Conservation (phyloP, 2,797 vertebrate species). For the Crypturellus tataupa region DNA sequence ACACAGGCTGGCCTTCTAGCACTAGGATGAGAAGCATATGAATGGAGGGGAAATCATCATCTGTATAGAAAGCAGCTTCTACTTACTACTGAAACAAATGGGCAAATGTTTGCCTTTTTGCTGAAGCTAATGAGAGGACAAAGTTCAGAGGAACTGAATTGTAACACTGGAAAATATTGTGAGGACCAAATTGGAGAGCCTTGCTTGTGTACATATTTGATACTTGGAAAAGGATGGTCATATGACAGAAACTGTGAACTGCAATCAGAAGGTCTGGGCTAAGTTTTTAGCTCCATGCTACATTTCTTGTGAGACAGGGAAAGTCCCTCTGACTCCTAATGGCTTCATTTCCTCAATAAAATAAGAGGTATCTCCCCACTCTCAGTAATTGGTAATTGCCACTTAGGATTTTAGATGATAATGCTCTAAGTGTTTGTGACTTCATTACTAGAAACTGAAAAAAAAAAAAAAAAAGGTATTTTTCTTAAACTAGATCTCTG, state of each 20-base stretch:
- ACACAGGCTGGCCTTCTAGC: slow-evolving; percentile 65
- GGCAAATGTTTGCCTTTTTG: slow-evolving; percentile 49
- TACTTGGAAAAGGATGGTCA: slow-evolving; percentile 22
- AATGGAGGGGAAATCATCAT: slow-evolving; percentile 59
- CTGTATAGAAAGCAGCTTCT: slow-evolving; percentile 48
- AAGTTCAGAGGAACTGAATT: slow-evolving; percentile 19
- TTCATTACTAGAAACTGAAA: slow-evolving; percentile 30
- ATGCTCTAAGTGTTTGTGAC: slow-evolving; percentile 33
- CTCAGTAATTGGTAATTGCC: slow-evolving; percentile 9
- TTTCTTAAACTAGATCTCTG: no score
- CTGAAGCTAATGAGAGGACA: slow-evolving; percentile 25
- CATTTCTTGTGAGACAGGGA: slow-evolving; percentile 14
- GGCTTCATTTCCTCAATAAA: slow-evolving; percentile 31
- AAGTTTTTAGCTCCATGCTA: slow-evolving; percentile 34
- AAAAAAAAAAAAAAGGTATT: not conserved
- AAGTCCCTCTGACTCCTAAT: slow-evolving; percentile 27
- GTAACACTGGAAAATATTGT: slow-evolving; percentile 2
- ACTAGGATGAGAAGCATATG: slow-evolving; percentile 56
- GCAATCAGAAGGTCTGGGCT: slow-evolving; percentile 6
- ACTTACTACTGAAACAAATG: slow-evolving; percentile 49
- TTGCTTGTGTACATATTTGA: not conserved
- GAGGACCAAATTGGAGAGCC: slow-evolving; percentile 9
- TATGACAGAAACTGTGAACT: not conserved
- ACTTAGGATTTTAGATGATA: slow-evolving; percentile 15
- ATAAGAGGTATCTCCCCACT: not conserved